These are phyloP conservation scores for Chrysolina haemoptera DNA, from an alignment of 2,888 invertebrate species.

Conservation along the genomic window DNA sequence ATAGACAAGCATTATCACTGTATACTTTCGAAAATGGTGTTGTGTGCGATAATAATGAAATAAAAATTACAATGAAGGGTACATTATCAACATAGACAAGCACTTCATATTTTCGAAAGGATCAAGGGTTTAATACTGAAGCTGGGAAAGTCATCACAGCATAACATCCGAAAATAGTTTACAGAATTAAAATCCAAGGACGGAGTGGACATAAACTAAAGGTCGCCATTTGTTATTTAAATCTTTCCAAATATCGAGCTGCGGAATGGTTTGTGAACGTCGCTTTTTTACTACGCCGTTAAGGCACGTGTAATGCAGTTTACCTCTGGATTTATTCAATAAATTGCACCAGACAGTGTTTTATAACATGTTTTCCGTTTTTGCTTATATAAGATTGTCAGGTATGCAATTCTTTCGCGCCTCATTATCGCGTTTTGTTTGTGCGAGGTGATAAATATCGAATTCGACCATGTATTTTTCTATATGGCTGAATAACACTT, in stretches of 20 bases:
- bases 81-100: too few relatives aligned
- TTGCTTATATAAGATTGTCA: constrained; percentile 13
- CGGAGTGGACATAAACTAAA: constrained; percentile 1
- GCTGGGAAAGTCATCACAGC: too few relatives aligned
- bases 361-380: constrained; percentile 17
- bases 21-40: too few relatives aligned
- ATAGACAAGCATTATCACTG: too few relatives aligned
- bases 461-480: not conserved
- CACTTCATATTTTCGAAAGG: too few relatives aligned
- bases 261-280: not conserved
- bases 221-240: constrained; percentile 10
- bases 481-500: not conserved
- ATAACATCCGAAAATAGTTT: too few relatives aligned
- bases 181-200: not conserved
- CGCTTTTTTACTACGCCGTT: constrained; percentile 1
- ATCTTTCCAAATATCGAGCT: not conserved
- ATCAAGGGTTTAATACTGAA: too few relatives aligned
- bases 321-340: not conserved
- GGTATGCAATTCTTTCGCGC: constrained; percentile 20
- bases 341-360: constrained; percentile 14
- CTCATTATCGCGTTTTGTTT: not conserved
- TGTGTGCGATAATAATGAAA: too few relatives aligned
- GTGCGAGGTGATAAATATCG: not conserved
- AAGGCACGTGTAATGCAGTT: constrained; percentile 21
- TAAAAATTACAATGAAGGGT: too few relatives aligned